Evolutionary conservation across 2,113 vertebrate species (phyloP).

Genomic region (Sula dactylatra): DNA sequence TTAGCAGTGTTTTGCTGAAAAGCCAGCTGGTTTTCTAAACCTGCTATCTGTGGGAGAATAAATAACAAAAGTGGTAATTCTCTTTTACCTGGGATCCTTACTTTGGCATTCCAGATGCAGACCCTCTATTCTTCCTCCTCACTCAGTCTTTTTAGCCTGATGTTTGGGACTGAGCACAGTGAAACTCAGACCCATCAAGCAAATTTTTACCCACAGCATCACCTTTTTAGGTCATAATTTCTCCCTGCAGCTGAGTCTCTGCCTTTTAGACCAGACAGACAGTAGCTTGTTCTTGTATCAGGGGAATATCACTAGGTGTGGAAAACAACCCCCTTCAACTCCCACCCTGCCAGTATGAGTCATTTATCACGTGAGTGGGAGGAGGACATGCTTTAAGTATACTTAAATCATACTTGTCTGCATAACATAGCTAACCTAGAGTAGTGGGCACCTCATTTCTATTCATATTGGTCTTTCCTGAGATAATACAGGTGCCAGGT

Average conservation of each 20-base stretch:
- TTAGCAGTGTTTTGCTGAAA: neutral
- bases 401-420: neutral
- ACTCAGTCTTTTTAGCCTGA: neutral
- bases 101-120: neutral
- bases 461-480: neutral
- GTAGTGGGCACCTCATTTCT: neutral
- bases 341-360: neutral
- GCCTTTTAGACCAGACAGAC: neutral
- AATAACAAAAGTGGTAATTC: neutral
- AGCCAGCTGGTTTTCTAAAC: neutral
- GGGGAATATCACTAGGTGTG: neutral
- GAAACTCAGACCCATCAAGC: neutral
- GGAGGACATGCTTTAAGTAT: neutral
- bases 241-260: neutral
- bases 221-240: neutral
- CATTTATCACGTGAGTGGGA: neutral
- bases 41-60: neutral
- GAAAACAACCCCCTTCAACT: neutral
- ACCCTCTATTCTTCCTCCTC: neutral
- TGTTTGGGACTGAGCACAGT: neutral
- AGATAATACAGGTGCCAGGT: accelerated
- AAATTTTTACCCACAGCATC: neutral
- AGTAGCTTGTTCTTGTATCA: neutral
- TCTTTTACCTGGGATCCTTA: neutral
- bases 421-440: neutral